phyloP scores from a whole-genome alignment of 2,888 invertebrate species.

The Holacanthella duospinosa region DNA sequence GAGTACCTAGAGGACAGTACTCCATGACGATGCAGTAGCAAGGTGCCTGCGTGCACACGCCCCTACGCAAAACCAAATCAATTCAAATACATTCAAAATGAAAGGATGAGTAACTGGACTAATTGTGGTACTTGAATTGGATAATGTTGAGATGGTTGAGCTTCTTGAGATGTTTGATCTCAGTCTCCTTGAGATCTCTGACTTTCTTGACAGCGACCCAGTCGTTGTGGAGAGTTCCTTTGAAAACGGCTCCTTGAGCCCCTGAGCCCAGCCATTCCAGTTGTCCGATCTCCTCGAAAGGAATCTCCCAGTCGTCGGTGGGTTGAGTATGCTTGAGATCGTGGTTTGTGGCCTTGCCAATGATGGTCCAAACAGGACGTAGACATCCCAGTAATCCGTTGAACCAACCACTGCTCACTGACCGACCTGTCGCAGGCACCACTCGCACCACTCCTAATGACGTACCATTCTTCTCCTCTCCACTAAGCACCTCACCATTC shows the following conservation, averaged over 20 bases:
- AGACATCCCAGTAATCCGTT: constrained; percentile 79
- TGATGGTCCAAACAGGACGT: constrained; percentile 74
- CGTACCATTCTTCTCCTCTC: constrained; percentile 3
- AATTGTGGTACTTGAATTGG: constrained; percentile 55
- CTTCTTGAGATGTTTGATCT: constrained; percentile 80
- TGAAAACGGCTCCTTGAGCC: constrained; percentile 90
- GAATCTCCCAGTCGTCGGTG: constrained; percentile 88
- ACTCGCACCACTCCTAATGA: constrained; percentile 4
- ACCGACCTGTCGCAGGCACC: constrained; percentile 22
- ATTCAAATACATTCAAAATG: too few species aligned
- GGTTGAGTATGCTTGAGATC: constrained; percentile 54
- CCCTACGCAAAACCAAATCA: constrained; percentile 51
- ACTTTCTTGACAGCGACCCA: constrained; percentile 95
- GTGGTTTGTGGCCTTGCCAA: constrained; percentile 62
- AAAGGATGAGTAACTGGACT: too few species aligned
- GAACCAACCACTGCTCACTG: constrained; percentile 53
- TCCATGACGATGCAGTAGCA: constrained; percentile 97
- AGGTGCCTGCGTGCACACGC: constrained; percentile 84
- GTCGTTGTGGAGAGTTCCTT: constrained; percentile 68
- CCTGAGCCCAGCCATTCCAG: constrained; percentile 87
- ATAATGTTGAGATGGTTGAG: constrained; percentile 93
- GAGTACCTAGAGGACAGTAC: constrained; percentile 87
- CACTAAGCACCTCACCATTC: constrained; percentile 16
- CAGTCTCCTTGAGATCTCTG: constrained; percentile 78
- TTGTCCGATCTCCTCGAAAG: constrained; percentile 79